Conservation (phyloP, 2,113 vertebrate species). For the Oreocharis arfaki region DNA sequence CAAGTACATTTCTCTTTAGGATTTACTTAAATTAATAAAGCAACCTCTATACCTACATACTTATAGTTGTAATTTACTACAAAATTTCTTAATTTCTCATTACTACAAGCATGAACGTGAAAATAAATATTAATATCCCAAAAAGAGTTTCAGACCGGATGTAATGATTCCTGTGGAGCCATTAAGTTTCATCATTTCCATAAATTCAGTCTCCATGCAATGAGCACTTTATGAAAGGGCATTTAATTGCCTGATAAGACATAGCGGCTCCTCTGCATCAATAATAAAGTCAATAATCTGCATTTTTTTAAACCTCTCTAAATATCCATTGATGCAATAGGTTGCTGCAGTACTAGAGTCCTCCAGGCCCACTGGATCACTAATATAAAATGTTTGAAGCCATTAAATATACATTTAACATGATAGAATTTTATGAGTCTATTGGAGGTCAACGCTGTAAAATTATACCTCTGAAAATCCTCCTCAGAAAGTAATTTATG, state of each 20-base stretch:
- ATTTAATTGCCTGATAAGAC: slow-evolving; percentile 64
- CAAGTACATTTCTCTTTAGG: neutral
- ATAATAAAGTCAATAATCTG: slow-evolving; percentile 63
- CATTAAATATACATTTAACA: slow-evolving; percentile 60
- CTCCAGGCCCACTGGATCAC: slow-evolving; percentile 32
- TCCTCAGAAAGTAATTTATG: slow-evolving; percentile 55
- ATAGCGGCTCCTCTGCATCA: slow-evolving; percentile 55
- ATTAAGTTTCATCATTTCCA: slow-evolving; percentile 51
- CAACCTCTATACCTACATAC: neutral
- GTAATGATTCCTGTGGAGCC: slow-evolving; percentile 6
- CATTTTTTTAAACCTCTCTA: slow-evolving; percentile 52
- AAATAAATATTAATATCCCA: slow-evolving; percentile 38
- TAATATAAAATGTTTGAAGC: slow-evolving; percentile 48
- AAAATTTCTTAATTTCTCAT: slow-evolving; percentile 11
- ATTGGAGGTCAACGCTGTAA: slow-evolving; percentile 53
- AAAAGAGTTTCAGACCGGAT: neutral
- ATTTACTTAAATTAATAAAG: neutral
- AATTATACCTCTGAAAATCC: slow-evolving; percentile 50
- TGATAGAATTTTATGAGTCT: slow-evolving; percentile 54
- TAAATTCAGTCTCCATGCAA: slow-evolving; percentile 53
- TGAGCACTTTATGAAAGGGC: slow-evolving; percentile 34
- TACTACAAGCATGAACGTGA: neutral
- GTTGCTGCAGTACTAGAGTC: neutral
- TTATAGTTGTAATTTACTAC: neutral
- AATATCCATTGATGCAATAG: slow-evolving; percentile 29